A percentile compares a stretch with the other conserved stretches of the same genome.
phyloP scores from a whole-genome alignment of 2,888 invertebrate genomes.

The Podabrus alpinus region DNA sequence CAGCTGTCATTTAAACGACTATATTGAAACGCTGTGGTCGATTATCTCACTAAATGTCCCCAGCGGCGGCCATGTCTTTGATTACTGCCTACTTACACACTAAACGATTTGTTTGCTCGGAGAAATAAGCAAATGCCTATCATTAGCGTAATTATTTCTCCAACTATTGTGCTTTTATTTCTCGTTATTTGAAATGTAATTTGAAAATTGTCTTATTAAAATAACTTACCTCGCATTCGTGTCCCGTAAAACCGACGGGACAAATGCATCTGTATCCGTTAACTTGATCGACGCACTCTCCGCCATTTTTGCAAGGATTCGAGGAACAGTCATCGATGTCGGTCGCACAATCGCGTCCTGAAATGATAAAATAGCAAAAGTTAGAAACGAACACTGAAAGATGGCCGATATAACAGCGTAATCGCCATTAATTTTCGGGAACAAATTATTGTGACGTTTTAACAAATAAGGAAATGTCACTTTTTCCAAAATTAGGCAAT shows the following conservation, averaged over 20 bases:
- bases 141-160: slow-evolving; percentile 40
- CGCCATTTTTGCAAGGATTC: slow-evolving; percentile 86
- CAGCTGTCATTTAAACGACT: slow-evolving; percentile 35
- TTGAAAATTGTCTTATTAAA: not conserved
- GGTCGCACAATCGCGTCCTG: slow-evolving; percentile 79
- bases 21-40: slow-evolving; percentile 33
- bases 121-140: slow-evolving; percentile 44
- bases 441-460: not conserved
- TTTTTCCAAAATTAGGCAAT: not conserved
- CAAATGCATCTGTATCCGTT: slow-evolving; percentile 88
- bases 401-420: not conserved
- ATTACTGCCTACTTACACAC: slow-evolving; percentile 39
- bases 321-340: slow-evolving; percentile 88
- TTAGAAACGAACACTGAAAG: not conserved
- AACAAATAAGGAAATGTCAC: not conserved
- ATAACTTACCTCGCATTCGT: slow-evolving; percentile 78
- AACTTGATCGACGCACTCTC: slow-evolving; percentile 85
- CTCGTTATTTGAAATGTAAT: not conserved
- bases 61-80: slow-evolving; percentile 41
- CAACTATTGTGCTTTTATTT: not conserved
- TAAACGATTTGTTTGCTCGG: slow-evolving; percentile 44
- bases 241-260: slow-evolving; percentile 85
- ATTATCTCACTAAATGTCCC: slow-evolving; percentile 46
- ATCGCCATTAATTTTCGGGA: not conserved
- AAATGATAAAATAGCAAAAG: not conserved